Evolutionary conservation across 1,140 invertebrate species (phyloP), one percentile per base, ranked within the genome.

Genomic region (Schlechtendalia chinensis): DNA sequence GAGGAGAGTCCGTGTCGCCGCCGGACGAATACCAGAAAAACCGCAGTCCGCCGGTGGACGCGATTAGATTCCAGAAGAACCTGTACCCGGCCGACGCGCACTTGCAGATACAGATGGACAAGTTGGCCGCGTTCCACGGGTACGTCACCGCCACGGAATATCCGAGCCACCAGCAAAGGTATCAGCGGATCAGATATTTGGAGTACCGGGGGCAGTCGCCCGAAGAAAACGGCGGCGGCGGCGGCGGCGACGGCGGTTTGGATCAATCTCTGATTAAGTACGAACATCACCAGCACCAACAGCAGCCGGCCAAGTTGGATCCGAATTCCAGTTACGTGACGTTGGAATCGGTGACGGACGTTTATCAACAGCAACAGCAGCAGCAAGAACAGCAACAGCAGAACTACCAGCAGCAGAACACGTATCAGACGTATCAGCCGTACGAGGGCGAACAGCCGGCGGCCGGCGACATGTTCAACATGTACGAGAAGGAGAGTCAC

Each of bases 231-330:
- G 54, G 32, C 0, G 47, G 69, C 1, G 71, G 61, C 1, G 72
- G 56, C 5, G 54, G 32, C 0, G 47, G 69, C 1, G 71, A 50
- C 1, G 72, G 56, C 8, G 54, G 56, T 47, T 59, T 79, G 29
- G 75, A 79, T 19, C 75, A 77, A 39, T 45, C 72, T n/a, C 77
- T 56, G 65, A 71, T 39, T 17, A 47, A 81, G 69, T 81, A 81
- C 45, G 61, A 75, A 17, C 69, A 81, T n/a, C 82, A 81, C 1
- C 80, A 71, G 0, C 67, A 53, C 27, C 53, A 77, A 39, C 81
- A 82, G 47, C 81, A 71, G 5, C 65, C 19, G 16, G 17, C 2
- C 22, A 74, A 47, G 65, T 24, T 77, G 16, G 69, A 63, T n/a
- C 24, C 54, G 17, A 65, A 69, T 47, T 45, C 61, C n/a, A 61